phyloP scores from a whole-genome alignment of 2,797 vertebrate genomes.

The Sebastes vulpes region DNA sequence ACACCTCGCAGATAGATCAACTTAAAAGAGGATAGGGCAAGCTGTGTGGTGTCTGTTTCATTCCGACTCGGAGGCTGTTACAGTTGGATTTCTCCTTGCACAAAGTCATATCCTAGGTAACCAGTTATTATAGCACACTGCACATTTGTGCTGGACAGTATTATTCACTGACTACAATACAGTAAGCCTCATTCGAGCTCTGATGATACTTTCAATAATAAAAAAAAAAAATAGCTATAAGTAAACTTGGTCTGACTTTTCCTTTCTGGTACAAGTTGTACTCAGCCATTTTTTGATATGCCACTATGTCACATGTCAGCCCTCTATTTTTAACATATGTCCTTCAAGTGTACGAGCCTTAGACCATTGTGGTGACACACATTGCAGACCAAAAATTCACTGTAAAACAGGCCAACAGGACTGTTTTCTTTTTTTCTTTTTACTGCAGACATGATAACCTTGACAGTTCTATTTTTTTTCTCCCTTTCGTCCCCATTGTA shows the following conservation, averaged over 20 bases:
- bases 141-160: neutral
- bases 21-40: conserved; percentile 48
- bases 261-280: neutral
- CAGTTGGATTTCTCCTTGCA: conserved; percentile 58
- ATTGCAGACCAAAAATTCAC: conserved; percentile 36
- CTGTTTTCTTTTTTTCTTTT: neutral
- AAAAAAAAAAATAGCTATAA: neutral
- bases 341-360: conserved; percentile 37
- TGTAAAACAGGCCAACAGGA: conserved; percentile 46
- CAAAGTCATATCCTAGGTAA: conserved; percentile 62
- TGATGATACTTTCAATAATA: neutral
- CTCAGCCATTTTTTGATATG: neutral
- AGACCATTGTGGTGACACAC: conserved; percentile 49
- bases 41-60: conserved; percentile 39
- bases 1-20: conserved; percentile 37
- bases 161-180: neutral
- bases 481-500: conserved; percentile 38
- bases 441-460: conserved; percentile 53
- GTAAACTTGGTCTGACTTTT: neutral
- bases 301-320: conserved; percentile 9
- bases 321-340: conserved; percentile 51
- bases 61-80: conserved; percentile 12
- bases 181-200: neutral
- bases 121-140: conserved; percentile 19
- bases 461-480: conserved; percentile 58